These are phyloP conservation scores for Archocentrus centrarchus DNA, from an alignment of 2,113 vertebrate species.

Conservation along the genomic window DNA sequence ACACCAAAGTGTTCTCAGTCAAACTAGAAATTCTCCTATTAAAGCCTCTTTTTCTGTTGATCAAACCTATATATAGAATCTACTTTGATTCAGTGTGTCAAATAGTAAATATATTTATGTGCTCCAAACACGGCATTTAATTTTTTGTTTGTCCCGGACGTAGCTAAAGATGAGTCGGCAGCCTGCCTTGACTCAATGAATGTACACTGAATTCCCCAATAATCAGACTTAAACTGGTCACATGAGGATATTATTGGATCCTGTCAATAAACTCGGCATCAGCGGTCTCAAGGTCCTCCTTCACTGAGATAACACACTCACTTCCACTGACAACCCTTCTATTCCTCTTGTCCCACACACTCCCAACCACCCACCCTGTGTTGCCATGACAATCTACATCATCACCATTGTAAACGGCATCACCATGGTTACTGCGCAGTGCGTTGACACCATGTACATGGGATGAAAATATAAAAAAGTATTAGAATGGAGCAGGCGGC, in stretches of 20 bases:
- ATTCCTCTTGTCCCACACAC: conserved; percentile 23
- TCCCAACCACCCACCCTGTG: conserved; percentile 45
- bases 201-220: background rate
- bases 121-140: background rate
- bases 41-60: background rate
- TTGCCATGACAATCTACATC: conserved; percentile 82
- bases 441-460: conserved; percentile 35
- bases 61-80: background rate
- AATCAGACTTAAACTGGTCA: background rate
- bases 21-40: background rate
- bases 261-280: background rate
- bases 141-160: background rate
- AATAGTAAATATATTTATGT: background rate
- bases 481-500: conserved; percentile 5
- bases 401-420: conserved; percentile 44
- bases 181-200: background rate
- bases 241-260: background rate
- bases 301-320: background rate
- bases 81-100: background rate
- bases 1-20: background rate
- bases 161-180: background rate
- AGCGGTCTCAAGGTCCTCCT: background rate
- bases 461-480: background rate
- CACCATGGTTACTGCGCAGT: conserved; percentile 36
- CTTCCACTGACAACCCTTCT: background rate